These are phyloP conservation scores for Meandrina meandrites DNA, from an alignment of 92 coral and sea anemone genomes.

Conservation along the genomic window DNA sequence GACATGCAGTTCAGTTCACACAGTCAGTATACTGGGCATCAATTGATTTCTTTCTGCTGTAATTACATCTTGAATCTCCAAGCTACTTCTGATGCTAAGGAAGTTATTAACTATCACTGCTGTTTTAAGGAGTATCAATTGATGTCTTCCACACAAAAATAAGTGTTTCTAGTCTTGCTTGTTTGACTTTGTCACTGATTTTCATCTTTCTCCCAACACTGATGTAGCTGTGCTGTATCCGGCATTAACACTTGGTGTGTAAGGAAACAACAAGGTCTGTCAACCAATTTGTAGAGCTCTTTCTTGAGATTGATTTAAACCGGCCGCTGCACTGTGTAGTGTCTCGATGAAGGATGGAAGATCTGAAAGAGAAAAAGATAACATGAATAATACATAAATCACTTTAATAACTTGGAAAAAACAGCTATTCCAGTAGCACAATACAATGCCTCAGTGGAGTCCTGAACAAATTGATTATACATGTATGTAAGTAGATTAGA, in stretches of 20 bases:
- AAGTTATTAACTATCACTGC: background rate
- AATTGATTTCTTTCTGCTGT: background rate
- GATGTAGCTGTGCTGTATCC: background rate
- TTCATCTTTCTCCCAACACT: background rate
- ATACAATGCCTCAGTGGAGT: no score
- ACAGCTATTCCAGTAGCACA: no score
- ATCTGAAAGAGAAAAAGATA: conserved; percentile 53
- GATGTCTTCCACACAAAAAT: background rate
- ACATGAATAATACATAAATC: background rate
- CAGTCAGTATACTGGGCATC: background rate
- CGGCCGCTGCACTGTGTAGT: conserved; percentile 78
- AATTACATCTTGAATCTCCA: background rate
- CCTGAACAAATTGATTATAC: no score
- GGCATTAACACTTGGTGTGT: background rate
- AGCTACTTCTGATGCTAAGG: background rate
- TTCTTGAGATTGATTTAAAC: background rate
- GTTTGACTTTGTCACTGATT: background rate
- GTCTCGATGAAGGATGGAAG: conserved; percentile 84
- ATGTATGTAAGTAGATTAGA: no score
- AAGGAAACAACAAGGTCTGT: background rate
- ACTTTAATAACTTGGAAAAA: no score
- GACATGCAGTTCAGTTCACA: background rate
- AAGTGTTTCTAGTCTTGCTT: background rate
- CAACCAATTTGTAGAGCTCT: conserved; percentile 8
- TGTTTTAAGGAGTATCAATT: background rate